A percentile compares a stretch with the other conserved stretches of the same genome.
Evolutionary conservation across 2,888 invertebrate genomes (phyloP).

Genomic region (Leucozona laternaria): DNA sequence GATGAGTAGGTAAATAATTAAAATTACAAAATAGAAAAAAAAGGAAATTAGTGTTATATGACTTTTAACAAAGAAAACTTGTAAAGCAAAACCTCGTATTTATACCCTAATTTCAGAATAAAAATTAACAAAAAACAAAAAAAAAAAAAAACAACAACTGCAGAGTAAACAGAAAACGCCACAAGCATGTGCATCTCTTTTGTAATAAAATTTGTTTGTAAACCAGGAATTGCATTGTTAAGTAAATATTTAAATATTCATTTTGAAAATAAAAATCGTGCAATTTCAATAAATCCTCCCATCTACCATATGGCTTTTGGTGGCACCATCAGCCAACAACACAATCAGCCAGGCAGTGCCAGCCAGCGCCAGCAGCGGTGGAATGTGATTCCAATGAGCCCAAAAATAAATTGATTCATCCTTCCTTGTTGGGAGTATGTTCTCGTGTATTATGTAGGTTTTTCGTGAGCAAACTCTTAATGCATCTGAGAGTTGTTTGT

Average conservation of each 20-base stretch:
- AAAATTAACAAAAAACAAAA: conserved; percentile 5
- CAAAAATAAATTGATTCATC: conserved; percentile 5
- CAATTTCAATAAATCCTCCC: conserved; percentile 33
- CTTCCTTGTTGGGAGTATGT: background rate
- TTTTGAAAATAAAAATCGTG: conserved; percentile 48
- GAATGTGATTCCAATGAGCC: conserved; percentile 10
- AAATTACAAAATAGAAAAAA: conserved; percentile 3
- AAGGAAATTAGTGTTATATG: background rate
- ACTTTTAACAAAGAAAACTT: conserved; percentile 15
- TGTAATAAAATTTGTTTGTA: conserved; percentile 15
- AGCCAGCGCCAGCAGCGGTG: background rate
- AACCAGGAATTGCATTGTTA: conserved; percentile 36
- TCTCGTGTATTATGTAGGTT: background rate
- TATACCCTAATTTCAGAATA: conserved; percentile 8
- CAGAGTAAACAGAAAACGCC: conserved; percentile 23
- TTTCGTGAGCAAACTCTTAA: background rate
- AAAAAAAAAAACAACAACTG: conserved; percentile 2
- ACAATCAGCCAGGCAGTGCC: background rate
- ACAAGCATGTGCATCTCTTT: conserved; percentile 17
- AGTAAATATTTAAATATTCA: conserved; percentile 64
- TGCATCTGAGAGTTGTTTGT: background rate
- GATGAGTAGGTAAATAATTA: conserved; percentile 4
- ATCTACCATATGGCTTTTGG: background rate
- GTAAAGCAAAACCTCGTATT: background rate
- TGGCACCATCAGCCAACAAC: background rate